Evolutionary conservation across 1,140 invertebrate genomes (phyloP), one percentile per base, ranked within the genome.

Genomic region (Aphaenogaster ashmeadi): DNA sequence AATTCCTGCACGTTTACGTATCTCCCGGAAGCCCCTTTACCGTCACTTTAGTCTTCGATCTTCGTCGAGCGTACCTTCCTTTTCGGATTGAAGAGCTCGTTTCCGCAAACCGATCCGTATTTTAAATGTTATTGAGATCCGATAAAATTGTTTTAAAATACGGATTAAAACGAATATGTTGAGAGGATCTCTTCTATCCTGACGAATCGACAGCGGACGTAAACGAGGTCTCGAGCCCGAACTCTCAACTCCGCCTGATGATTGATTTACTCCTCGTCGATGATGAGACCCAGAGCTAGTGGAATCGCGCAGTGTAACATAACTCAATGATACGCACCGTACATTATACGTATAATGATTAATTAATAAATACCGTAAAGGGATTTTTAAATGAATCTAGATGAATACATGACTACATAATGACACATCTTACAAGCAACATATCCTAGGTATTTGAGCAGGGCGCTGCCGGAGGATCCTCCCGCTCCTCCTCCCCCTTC

Each of bases 361-460:
- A 91, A 91, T 71, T 89, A 90, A 88, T 88, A 91, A 90, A 92
- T 92, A 92, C 77, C 86, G 88, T 91, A 92, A 92, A 88, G 90
- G 87, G 75, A 93, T 92, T 94, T 93, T 92, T 94, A 94, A 93
- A 90, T 90, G 90, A 94, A 79, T 91, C 50, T 94, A 93, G 93
- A 87, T 91, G 89, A 92, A 92, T 94, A 92, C 91, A 92, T 92
- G 91, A 93, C 88, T 93, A 93, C 93, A 92, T 94, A 93, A 94
- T 92, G 91, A 93, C 91, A 94, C 92, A 91, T 94, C 93, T 95
- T 93, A 94, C 91, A 93, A 94, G 90, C 93, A 94, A 95, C 94
- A 95, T 95, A 95, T 95, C 94, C 94, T 95, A 95, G 94, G 91
- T 94, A 95, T 88, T 91, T 90, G 91, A 93, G 92, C 93, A 93